Evolutionary conservation across 2,888 invertebrate genomes (phyloP), one percentile per base, ranked within the genome.

Genomic region (Cheilosia urbana): DNA sequence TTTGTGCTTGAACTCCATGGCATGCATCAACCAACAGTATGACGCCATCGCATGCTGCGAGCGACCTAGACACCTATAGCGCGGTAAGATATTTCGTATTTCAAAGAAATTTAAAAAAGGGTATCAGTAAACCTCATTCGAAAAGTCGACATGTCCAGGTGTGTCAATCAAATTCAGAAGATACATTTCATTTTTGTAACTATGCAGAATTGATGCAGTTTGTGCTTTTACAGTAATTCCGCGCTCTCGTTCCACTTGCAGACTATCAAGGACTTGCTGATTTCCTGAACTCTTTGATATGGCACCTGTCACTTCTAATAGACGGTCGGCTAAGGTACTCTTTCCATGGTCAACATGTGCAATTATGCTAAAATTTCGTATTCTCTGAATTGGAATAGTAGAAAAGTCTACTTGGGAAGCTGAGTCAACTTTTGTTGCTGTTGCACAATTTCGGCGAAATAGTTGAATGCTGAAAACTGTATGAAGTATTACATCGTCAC

Each of bases 281-380:
- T 94, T 93, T 34, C 95, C 95, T 4, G 93, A 93, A 34, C 95
- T 95, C 1, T 93, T 93, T 89, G 95, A 94, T 73, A 96, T 95
- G 0, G 95, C 95, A 88, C 98, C 98, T 19, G 98, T 98, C 71
- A 96, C 92, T 94, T 99, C 99, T 15, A 99, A 92, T n/a, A 99
- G 92, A 73, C 99, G 94, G 91, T 99, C 99, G 1, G 99, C 98
- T 77, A 99, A 93, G 0, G 99, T 99, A 92, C 98, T 98, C 93
- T 99, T 99, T 0, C 99, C 99, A 93, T 99, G 99, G 92, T 99
- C 99, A 1, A 99, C 97, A 93, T 99, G 99, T n/a, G 99, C 99
- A 87, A 99, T 98, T 89, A 99, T 99, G 92, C 98, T 97, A 90
- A 99, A 98, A 92, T 99, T 99, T 76, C 98, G 93, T 53, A 98